These are phyloP conservation scores for Motacilla tschutschensis DNA, from an alignment of 2,113 vertebrate genomes.

Conservation along the genomic window DNA sequence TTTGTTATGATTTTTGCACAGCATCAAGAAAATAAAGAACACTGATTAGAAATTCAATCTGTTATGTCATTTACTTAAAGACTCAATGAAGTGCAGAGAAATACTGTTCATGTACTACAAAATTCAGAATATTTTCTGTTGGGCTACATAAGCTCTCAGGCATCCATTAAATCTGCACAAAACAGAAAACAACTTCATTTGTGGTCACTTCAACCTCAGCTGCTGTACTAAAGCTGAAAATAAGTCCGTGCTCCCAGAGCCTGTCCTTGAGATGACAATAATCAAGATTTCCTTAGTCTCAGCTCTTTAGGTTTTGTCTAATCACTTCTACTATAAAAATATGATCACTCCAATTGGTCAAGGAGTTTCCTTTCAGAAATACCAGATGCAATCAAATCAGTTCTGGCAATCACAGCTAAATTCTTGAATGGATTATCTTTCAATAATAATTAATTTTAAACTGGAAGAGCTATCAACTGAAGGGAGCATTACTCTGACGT, in stretches of 20 bases:
- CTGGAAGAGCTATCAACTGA: background rate
- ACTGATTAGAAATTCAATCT: background rate
- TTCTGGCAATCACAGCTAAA: background rate
- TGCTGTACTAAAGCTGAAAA: background rate
- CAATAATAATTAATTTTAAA: background rate
- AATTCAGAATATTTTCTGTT: background rate
- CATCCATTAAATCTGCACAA: background rate
- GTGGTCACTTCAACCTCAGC: background rate
- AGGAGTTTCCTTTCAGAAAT: background rate
- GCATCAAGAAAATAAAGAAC: background rate
- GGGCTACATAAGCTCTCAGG: background rate
- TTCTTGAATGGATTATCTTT: background rate
- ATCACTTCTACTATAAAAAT: background rate
- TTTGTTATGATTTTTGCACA: background rate
- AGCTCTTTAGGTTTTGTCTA: background rate
- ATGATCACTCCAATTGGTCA: background rate
- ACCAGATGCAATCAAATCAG: background rate
- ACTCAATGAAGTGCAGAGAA: background rate
- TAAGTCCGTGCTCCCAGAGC: background rate
- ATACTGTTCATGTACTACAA: background rate
- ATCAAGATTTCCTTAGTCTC: background rate
- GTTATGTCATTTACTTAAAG: background rate
- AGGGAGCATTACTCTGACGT: background rate
- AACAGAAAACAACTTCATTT: background rate
- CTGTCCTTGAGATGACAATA: background rate